Base-by-base conservation (phyloP, 2,113 vertebrate genomes). In the Lophochroa leadbeateri region DNA sequence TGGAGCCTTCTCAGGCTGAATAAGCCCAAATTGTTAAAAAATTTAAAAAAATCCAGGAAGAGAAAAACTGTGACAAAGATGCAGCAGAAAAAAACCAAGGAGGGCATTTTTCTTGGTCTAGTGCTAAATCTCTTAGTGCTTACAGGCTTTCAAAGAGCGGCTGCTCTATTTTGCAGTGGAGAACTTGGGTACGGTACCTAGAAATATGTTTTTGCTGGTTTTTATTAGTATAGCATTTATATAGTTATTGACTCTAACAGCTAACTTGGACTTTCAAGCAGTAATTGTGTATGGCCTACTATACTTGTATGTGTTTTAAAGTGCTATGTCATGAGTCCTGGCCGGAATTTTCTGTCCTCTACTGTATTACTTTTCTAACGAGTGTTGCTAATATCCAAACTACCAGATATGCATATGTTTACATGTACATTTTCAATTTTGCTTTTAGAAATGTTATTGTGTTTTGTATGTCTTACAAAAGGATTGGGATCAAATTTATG, bases 291-390 rank as follows among this genome's bases (percentile, higher is more conserved):
- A 93, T 79, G 76, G 95, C 44, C 79, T 91, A 24, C 78, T 89
- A 61, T 82, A 96, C 52, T 85, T 92, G 61, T 74, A 80, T 91
- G 82, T 92, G 76, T 92, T 97, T 97, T 97, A 64, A 97, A 97
- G 43, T 61, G 63, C 84, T 96, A 8, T 88, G 57, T 91, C 33
- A 7, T 90, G 92, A 97, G 86, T 96, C 82, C 92, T 94, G 92
- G 88, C 85, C 92, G 88, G 71, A 96, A 96, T 96, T 96, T 52
- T 87, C 47, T 74, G 8, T 64, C 65, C 91, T 97, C 84, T 39
- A 39, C 39, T 39, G 39, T 96, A 89, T 93, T 87, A 87, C 78
- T 96, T 95, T 93, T 87, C 72, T 96, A 96, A 97, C n/a, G 96
- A 97, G 96, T 87, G 83, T 18, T 70, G n/a, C 77, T 93, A 92